These are phyloP conservation scores for Cheirogaleus major DNA, from an alignment of 2,797 vertebrate species.

Conservation along the genomic window DNA sequence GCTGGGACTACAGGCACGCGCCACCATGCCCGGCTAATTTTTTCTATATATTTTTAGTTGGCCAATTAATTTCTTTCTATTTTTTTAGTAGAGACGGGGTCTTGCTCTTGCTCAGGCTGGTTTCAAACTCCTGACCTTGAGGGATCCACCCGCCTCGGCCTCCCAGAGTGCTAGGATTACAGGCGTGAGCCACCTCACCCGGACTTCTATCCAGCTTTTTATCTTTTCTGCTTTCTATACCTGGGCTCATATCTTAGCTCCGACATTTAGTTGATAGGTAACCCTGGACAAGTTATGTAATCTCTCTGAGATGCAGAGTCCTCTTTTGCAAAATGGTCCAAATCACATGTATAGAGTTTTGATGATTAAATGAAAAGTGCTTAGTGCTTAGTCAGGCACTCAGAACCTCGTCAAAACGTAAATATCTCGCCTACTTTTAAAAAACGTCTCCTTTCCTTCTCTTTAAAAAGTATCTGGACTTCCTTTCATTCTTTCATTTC, in stretches of 20 bases:
- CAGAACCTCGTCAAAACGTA: not conserved
- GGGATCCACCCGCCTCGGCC: no score
- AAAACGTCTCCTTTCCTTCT: not conserved
- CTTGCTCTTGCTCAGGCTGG: no score
- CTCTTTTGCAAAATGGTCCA: not conserved
- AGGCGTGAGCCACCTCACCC: no score
- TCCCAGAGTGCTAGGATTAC: no score
- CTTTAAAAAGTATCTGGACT: not conserved
- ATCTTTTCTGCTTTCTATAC: not conserved
- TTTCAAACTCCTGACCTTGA: no score
- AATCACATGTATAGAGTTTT: not conserved
- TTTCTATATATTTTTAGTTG: no score
- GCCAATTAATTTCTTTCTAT: no score
- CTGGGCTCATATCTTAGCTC: not conserved
- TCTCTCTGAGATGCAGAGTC: not conserved
- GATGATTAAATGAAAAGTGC: not conserved
- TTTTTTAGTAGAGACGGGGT: no score
- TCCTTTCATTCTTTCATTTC: not conserved
- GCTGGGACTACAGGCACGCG: no score
- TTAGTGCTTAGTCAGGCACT: not conserved
- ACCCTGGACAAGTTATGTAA: not conserved
- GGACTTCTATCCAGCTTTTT: not conserved
- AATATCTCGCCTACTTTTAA: not conserved
- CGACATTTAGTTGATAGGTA: not conserved
- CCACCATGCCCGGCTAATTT: no score